Evolutionary conservation across 2,888 invertebrate species (phyloP).

Genomic region (Lepidonotus clava): DNA sequence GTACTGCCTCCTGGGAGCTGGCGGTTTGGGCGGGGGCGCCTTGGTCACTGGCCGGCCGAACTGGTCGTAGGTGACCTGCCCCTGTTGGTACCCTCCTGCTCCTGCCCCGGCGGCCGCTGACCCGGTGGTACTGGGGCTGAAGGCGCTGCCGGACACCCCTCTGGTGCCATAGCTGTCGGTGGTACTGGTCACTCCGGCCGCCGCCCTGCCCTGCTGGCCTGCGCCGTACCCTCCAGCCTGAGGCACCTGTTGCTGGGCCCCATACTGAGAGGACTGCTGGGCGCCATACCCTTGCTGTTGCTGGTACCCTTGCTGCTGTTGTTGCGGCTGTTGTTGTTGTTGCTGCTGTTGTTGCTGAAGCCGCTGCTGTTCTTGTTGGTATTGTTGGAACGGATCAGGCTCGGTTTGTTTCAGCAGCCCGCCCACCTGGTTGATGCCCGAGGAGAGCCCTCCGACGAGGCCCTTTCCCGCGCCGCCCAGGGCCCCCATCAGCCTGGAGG

Average conservation of each 20-base stretch:
- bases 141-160: slow-evolving; percentile 1
- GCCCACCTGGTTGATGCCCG: slow-evolving; percentile 60
- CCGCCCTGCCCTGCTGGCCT: not conserved
- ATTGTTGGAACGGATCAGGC: not conserved
- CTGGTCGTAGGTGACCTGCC: slow-evolving; percentile 3
- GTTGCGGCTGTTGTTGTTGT: not conserved
- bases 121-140: not conserved
- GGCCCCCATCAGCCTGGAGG: slow-evolving; percentile 62
- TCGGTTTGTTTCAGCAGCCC: slow-evolving; percentile 33
- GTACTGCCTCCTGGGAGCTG: not conserved
- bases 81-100: not conserved
- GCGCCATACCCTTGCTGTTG: not conserved
- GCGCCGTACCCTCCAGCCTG: not conserved
- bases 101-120: not conserved
- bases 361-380: slow-evolving; percentile 15
- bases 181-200: not conserved
- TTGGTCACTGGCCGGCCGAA: not conserved
- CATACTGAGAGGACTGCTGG: not conserved
- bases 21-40: not conserved
- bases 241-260: not conserved
- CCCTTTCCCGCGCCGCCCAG: slow-evolving; percentile 60
- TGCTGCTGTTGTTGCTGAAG: not conserved
- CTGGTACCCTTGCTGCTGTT: not conserved
- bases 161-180: not conserved
- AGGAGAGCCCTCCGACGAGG: slow-evolving; percentile 60